Percentiles rank a stretch among this genome's conserved stretches.
Conservation (phyloP, 1,140 invertebrate species). For the Camponotus floridanus region DNA sequence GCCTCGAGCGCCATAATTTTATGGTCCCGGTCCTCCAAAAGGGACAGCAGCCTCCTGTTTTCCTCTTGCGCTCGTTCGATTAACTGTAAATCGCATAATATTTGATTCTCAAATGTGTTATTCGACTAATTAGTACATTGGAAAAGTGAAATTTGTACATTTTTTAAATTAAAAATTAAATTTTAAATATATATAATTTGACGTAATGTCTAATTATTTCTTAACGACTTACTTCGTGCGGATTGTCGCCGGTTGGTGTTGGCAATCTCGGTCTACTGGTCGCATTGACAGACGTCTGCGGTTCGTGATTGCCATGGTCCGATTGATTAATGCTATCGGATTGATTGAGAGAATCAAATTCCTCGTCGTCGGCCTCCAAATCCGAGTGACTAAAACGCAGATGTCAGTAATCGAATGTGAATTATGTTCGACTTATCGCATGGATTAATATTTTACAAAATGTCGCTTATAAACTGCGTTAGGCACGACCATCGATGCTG, state of each 20-base stretch:
- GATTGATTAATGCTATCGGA: slow-evolving; percentile 81
- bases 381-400: slow-evolving; percentile 87
- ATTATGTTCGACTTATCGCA: background rate
- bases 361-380: slow-evolving; percentile 89
- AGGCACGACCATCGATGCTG: slow-evolving; percentile 72
- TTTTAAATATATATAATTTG: background rate
- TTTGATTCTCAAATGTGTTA: background rate
- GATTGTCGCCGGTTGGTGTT: slow-evolving; percentile 83
- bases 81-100: slow-evolving; percentile 76
- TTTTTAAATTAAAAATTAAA: slow-evolving; percentile 6
- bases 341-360: slow-evolving; percentile 84
- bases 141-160: background rate
- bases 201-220: background rate
- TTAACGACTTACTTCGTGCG: slow-evolving; percentile 79
- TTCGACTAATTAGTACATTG: background rate
- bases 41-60: slow-evolving; percentile 86
- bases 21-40: slow-evolving; percentile 87
- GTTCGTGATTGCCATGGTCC: slow-evolving; percentile 77
- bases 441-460: background rate
- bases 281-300: slow-evolving; percentile 70
- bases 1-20: slow-evolving; percentile 87
- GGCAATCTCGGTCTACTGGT: slow-evolving; percentile 76
- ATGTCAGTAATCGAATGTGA: slow-evolving; percentile 50
- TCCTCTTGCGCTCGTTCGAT: slow-evolving; percentile 87
- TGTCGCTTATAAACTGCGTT: slow-evolving; percentile 65